A percentile compares a stretch with the other conserved stretches of the same genome.
These are phyloP conservation scores for Dendrolimus houi DNA, from an alignment of 2,888 invertebrate genomes.

Conservation along the genomic window DNA sequence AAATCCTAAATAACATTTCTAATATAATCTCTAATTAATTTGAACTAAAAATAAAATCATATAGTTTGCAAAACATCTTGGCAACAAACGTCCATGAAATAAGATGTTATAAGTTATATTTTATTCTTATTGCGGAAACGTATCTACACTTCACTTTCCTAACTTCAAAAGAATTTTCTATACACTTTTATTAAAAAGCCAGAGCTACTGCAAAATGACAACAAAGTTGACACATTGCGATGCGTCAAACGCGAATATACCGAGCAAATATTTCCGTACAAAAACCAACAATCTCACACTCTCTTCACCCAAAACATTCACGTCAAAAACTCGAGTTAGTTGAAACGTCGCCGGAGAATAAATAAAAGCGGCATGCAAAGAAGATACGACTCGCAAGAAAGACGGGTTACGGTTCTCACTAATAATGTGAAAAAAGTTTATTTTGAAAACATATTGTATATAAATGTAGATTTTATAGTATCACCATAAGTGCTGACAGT, in stretches of 20 bases:
- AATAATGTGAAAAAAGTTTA: conserved; percentile 14
- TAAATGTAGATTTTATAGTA: too few species aligned
- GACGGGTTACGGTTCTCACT: conserved; percentile 14
- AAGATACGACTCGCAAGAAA: conserved; percentile 14
- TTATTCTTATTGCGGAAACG: too few species aligned
- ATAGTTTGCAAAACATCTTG: too few species aligned
- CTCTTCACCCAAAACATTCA: conserved; percentile 31
- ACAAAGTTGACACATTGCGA: conserved; percentile 17
- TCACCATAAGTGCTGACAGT: too few species aligned
- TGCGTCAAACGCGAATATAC: conserved; percentile 14
- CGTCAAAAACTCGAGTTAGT: conserved; percentile 18
- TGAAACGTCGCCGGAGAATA: conserved; percentile 3
- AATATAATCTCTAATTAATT: too few species aligned
- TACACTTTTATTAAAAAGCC: background rate
- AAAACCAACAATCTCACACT: conserved; percentile 30
- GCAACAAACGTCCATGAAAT: too few species aligned
- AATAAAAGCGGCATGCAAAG: conserved; percentile 18
- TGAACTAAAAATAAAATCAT: too few species aligned
- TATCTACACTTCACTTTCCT: too few species aligned
- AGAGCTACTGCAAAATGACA: conserved; percentile 6
- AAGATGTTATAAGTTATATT: too few species aligned
- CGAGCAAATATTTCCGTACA: conserved; percentile 32
- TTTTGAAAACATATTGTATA: background rate
- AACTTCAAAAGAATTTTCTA: background rate
- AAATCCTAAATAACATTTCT: too few species aligned